A percentile compares a stretch with the other conserved stretches of the same genome.
These are phyloP conservation scores for Panthera tigris DNA, from an alignment of 2,113 vertebrate species.

Conservation along the genomic window DNA sequence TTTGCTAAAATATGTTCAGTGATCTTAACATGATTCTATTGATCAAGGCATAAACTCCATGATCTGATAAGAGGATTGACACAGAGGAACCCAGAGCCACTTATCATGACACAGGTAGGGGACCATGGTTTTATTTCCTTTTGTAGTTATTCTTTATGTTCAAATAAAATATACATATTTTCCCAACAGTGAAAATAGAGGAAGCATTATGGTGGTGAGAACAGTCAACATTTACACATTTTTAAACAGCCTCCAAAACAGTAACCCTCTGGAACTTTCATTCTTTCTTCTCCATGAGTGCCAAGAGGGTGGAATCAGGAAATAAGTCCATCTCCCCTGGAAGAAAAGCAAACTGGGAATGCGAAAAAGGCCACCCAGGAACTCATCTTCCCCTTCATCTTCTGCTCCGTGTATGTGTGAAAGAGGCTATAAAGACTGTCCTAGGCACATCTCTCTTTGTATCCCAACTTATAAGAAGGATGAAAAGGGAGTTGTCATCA, in stretches of 20 bases:
- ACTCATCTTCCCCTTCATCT: not conserved
- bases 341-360: not conserved
- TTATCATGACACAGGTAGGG: not conserved
- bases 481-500: not conserved
- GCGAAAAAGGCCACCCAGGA: not conserved
- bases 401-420: not conserved
- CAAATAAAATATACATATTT: not conserved
- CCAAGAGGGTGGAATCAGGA: not conserved
- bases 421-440: not conserved
- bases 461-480: not conserved
- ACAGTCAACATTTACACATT: not conserved
- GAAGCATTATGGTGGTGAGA: not conserved
- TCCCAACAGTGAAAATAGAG: slow-evolving; percentile 8
- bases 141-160: not conserved
- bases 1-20: not conserved
- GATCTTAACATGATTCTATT: not conserved
- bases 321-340: not conserved
- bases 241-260: not conserved
- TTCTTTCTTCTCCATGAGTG: not conserved
- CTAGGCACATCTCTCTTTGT: not conserved
- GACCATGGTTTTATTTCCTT: not conserved
- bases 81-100: not conserved
- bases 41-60: not conserved
- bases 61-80: not conserved
- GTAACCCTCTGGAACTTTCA: not conserved